Conservation (phyloP, 2,888 invertebrate genomes). For the Auanema sp. region DNA sequence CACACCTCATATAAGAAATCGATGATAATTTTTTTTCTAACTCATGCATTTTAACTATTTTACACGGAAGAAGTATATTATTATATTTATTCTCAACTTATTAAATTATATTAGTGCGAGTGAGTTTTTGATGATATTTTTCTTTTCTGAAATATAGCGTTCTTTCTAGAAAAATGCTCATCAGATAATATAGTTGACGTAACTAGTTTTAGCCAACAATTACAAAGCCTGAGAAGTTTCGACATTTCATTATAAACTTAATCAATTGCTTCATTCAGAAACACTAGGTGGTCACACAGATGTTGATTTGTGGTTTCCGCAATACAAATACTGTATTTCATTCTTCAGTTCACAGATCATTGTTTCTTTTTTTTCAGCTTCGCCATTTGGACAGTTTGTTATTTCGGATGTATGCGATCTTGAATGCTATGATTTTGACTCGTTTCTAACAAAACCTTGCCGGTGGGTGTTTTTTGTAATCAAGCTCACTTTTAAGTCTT, state of each 20-base stretch:
- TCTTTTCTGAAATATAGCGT: too few relatives aligned
- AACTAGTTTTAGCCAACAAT: too few relatives aligned
- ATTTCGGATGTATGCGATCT: slow-evolving; percentile 47
- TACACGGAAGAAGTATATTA: too few relatives aligned
- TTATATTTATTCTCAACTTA: too few relatives aligned
- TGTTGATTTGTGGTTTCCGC: slow-evolving; percentile 47
- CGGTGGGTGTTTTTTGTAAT: slow-evolving; percentile 20
- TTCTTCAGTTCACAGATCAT: too few relatives aligned
- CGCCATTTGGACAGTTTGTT: slow-evolving; percentile 46
- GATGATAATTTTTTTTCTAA: too few relatives aligned
- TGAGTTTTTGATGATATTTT: too few relatives aligned
- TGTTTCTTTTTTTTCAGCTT: slow-evolving; percentile 26
- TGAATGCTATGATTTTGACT: slow-evolving; percentile 55
- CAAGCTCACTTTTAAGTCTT: not conserved
- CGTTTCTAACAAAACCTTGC: slow-evolving; percentile 45
- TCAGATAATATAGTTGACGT: too few relatives aligned
- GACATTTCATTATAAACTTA: not conserved
- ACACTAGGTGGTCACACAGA: slow-evolving; percentile 54
- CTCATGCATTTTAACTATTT: too few relatives aligned
- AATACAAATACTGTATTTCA: slow-evolving; percentile 50
- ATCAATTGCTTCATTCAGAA: slow-evolving; percentile 31
- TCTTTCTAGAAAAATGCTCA: too few relatives aligned
- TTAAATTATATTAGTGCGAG: too few relatives aligned
- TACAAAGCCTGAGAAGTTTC: not conserved
- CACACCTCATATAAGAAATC: too few relatives aligned